Conservation (phyloP, 2,113 vertebrate species). For the Anhinga rufa region DNA sequence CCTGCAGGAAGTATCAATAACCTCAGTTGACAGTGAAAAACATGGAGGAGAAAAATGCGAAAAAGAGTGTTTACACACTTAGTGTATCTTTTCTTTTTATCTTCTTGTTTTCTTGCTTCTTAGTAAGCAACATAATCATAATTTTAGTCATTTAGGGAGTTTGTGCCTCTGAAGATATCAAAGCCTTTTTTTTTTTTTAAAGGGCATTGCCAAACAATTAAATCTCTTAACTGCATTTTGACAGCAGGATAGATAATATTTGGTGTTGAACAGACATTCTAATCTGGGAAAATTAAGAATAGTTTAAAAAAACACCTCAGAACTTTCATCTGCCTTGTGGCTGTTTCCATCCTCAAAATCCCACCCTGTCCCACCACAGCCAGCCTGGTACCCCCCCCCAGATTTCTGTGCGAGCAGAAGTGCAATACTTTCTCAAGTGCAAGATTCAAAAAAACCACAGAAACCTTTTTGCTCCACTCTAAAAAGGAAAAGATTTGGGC, state of each 20-base stretch:
- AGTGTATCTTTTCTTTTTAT: neutral
- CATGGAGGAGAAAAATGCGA: neutral
- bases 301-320: neutral
- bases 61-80: neutral
- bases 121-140: neutral
- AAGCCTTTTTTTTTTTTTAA: neutral
- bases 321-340: neutral
- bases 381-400: fast-evolving
- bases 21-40: neutral
- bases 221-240: neutral
- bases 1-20: neutral
- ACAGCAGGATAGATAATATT: neutral
- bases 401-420: neutral
- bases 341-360: neutral
- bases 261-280: neutral
- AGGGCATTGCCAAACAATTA: neutral
- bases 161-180: neutral
- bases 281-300: neutral
- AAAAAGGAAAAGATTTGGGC: neutral
- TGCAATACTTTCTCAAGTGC: too few species aligned
- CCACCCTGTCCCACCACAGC: neutral
- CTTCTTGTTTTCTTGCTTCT: neutral
- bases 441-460: neutral
- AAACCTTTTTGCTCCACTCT: neutral
- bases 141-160: neutral